Conservation (phyloP, 2,113 vertebrate species). For the Eulacestoma nigropectus region DNA sequence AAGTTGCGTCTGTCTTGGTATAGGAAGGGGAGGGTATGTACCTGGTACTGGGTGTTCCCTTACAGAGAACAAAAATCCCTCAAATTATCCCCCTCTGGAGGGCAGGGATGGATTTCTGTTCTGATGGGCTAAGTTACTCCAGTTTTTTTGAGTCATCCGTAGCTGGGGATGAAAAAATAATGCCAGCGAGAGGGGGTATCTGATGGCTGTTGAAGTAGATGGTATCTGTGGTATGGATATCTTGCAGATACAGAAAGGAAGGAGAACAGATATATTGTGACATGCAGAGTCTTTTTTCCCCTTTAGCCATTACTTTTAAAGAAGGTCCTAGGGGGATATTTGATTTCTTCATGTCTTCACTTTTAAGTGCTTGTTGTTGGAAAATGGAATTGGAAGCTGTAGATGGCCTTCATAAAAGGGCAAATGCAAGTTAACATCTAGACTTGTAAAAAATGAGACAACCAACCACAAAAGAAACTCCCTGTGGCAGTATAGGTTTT, state of each 20-base stretch:
- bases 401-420: neutral
- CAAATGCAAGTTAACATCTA: neutral
- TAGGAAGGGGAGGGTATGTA: neutral
- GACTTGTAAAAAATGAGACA: neutral
- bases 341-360: neutral
- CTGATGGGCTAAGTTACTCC: neutral
- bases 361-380: neutral
- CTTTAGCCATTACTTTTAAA: neutral
- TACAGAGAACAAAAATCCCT: neutral
- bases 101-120: neutral
- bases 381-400: constrained; percentile 7
- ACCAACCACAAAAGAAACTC: neutral
- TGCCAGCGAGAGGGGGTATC: neutral
- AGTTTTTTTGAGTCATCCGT: neutral
- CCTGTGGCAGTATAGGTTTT: neutral
- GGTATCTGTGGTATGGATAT: neutral
- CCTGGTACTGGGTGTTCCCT: neutral
- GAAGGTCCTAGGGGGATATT: constrained; percentile 26
- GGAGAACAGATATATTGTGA: neutral
- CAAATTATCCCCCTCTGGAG: neutral
- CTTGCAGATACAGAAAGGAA: neutral
- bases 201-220: neutral
- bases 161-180: neutral
- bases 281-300: neutral
- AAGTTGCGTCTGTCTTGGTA: neutral